These are phyloP conservation scores for Pomatorhinus ruficollis DNA, from an alignment of 2,113 vertebrate genomes.

Conservation along the genomic window DNA sequence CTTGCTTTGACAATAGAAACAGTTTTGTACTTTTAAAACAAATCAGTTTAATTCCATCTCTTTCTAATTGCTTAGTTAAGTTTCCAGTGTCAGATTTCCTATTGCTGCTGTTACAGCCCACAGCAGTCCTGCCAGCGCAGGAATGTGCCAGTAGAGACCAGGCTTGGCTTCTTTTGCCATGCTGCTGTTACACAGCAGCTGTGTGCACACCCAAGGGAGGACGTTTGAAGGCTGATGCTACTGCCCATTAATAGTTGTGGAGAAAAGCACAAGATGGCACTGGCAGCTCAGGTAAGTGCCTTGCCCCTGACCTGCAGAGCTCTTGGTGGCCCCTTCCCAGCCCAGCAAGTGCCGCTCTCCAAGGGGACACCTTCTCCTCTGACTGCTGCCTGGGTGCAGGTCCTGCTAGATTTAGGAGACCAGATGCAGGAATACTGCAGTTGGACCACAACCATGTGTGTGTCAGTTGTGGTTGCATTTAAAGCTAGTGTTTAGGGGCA, in stretches of 20 bases:
- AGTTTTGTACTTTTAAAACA: background rate
- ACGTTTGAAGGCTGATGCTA: background rate
- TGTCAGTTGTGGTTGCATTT: background rate
- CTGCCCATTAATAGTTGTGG: background rate
- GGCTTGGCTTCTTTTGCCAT: background rate
- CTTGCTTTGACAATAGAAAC: background rate
- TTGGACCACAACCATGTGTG: background rate
- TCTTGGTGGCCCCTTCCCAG: background rate
- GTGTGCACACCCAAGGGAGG: background rate
- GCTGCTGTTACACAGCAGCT: background rate
- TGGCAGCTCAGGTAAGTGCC: background rate
- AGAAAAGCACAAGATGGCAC: background rate
- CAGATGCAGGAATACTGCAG: background rate
- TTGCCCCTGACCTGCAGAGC: background rate
- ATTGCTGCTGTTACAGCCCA: background rate
- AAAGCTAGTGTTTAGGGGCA: background rate
- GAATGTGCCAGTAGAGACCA: background rate
- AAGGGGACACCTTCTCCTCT: background rate
- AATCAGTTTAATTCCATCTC: background rate
- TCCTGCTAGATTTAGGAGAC: background rate
- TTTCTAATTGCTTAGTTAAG: background rate
- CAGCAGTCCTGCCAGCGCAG: background rate
- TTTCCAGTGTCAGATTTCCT: background rate
- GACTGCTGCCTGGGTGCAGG: background rate
- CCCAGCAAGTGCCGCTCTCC: background rate